Evolutionary conservation across 2,113 vertebrate species (phyloP), one percentile per base, ranked within the genome.

Genomic region (Thalassarche chlororhynchos): DNA sequence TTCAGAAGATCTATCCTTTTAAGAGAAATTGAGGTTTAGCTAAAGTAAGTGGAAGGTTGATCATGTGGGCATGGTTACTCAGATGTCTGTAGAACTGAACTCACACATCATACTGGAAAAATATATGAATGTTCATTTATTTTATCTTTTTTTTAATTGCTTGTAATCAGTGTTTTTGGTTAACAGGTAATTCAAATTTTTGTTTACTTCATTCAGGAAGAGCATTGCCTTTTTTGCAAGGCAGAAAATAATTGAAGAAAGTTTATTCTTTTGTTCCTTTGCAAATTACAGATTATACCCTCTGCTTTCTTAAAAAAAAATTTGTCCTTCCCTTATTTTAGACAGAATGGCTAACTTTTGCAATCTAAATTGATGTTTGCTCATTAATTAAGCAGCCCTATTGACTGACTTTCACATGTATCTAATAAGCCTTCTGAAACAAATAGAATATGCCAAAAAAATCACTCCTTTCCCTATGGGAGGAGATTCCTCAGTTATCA

Each of bases 401-500:
- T 57, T 7, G 28, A 90, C 52, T 61, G 65, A 49, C 40, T 91
- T 75, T 68, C 34, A 86, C 51, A 44, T 65, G 17, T 77, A 44
- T n/a, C 95, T 91, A 93, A 68, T 95, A 84, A 96, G 49, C 83
- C 70, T 94, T 90, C 85, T 5, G 2, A 93, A 90, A 76, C 78
- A 90, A 88, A 96, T 44, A 91, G 66, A 91, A 74, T 28, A 62
- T 0, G 10, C 16, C 28, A 31, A 81, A 87, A 90, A 86, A 81
- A 83, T 49, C 51, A 76, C 40, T 58, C 64, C 46, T 79, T 95
- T 90, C 75, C 52, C 51, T 87, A 29, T 4, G 40, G 90, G 81
- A 91, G 75, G 90, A 95, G 96, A 96, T 94, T 97, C 94, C 78
- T 96, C 80, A 92, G 89, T 96, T 84, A 83, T 93, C 80, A 97